These are phyloP conservation scores for Hoplias malabaricus DNA, from an alignment of 2,113 vertebrate species.

Conservation along the genomic window DNA sequence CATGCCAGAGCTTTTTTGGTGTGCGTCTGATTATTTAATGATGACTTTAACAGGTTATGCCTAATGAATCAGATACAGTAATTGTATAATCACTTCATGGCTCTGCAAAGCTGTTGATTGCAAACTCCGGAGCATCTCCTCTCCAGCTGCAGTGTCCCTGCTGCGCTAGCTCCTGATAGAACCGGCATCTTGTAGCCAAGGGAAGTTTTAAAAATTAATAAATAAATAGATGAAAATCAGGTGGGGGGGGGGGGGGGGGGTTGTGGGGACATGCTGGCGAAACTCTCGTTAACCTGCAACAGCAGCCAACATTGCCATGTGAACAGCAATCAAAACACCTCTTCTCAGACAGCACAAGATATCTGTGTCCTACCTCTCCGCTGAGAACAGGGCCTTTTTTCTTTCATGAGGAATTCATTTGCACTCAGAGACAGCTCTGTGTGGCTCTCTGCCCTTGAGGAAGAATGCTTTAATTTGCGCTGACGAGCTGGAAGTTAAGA, in stretches of 20 bases:
- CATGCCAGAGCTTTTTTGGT: conserved; percentile 5
- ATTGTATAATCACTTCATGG: conserved; percentile 41
- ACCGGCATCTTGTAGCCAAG: conserved; percentile 11
- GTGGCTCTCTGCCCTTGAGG: conserved; percentile 17
- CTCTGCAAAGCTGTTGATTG: conserved; percentile 39
- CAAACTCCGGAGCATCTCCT: conserved; percentile 33
- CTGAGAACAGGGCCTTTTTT: conserved; percentile 19
- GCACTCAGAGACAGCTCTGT: conserved; percentile 36
- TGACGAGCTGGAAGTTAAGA: conserved; percentile 21
- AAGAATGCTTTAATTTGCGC: conserved; percentile 19
- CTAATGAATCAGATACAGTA: conserved; percentile 45
- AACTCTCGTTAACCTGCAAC: not conserved
- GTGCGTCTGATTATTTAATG: conserved; percentile 41
- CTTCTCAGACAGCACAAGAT: conserved; percentile 1
- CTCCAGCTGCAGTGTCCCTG: conserved; percentile 30
- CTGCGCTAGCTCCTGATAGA: conserved; percentile 30
- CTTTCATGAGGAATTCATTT: conserved; percentile 3
- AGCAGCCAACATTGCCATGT: conserved; percentile 12
- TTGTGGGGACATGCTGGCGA: conserved; percentile 8
- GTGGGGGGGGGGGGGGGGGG: too few species aligned
- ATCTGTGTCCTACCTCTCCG: not conserved
- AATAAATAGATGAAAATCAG: too few species aligned
- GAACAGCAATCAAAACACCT: conserved; percentile 39
- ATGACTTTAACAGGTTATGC: conserved; percentile 39
- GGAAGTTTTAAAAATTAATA: conserved; percentile 12